Evolutionary conservation across 2,888 invertebrate species (phyloP).

Genomic region (Drosophila flavopinicola): DNA sequence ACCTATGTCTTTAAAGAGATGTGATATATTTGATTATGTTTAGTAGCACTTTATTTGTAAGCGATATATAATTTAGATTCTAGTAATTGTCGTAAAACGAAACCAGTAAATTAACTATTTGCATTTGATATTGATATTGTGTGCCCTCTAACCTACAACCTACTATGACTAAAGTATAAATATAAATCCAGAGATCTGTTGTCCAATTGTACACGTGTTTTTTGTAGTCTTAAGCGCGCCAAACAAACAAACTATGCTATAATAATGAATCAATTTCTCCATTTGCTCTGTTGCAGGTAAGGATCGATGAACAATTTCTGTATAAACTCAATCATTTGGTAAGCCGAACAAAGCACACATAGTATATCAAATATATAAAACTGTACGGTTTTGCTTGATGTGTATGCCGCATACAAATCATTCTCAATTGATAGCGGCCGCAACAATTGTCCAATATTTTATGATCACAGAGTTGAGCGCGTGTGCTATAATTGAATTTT

Average conservation of each 20-base stretch:
- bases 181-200: conserved; percentile 36
- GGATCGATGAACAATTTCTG: conserved; percentile 83
- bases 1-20: conserved; percentile 20
- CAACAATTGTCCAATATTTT: conserved; percentile 8
- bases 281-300: conserved; percentile 82
- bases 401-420: conserved; percentile 9
- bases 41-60: conserved; percentile 30
- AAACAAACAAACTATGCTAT: neutral
- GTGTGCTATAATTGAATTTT: conserved; percentile 84
- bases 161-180: conserved; percentile 3
- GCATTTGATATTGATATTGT: conserved; percentile 66
- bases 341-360: conserved; percentile 62
- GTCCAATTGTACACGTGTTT: conserved; percentile 49
- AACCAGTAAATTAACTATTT: conserved; percentile 23
- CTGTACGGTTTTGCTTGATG: neutral
- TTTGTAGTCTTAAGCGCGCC: conserved; percentile 21
- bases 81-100: conserved; percentile 50
- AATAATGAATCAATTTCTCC: conserved; percentile 39
- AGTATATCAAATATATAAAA: conserved; percentile 8
- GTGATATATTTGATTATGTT: conserved; percentile 9
- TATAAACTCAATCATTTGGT: conserved; percentile 83
- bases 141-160: conserved; percentile 39
- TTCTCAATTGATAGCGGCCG: conserved; percentile 11
- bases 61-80: conserved; percentile 8
- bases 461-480: conserved; percentile 22